Evolutionary conservation across 2,113 vertebrate species (phyloP), one percentile per base, ranked within the genome.

Genomic region (Etheostoma cragini): DNA sequence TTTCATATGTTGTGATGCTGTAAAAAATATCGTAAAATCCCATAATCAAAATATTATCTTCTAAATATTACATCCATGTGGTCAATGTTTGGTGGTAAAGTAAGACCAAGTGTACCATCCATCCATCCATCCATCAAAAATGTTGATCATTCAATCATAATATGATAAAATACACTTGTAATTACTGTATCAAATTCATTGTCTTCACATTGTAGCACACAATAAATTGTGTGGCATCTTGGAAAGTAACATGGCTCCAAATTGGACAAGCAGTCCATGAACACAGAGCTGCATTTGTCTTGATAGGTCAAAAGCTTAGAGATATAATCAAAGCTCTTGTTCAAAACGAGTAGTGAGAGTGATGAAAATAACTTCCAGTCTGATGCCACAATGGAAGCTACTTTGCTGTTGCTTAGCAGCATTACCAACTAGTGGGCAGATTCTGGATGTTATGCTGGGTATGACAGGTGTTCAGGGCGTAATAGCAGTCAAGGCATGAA

Each of bases 391-490:
- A 30, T 35, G 19, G 63, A 66, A 60, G 4, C 57, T 26, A 75
- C 80, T 82, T 81, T 75, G 50, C 49, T 49, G 85, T 91, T 87
- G 71, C 78, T 68, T 68, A 75, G 83, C 72, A 86, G 86, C 62
- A 22, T 50, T 33, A 10, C 19, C 26, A 42, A 54, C 22, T 6
- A 21, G 73, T 69, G 0, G 66, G 61, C 71, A 83, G 57, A 65
- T 42, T 38, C 38, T 38, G 38, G 66, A 56, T 72, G 17, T 78
- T 76, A 14, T n/a, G 71, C 6, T 68, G 58, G 35, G 14, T 86
- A 35, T 15, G 65, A 82, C 72, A 78, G 81, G 69, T 81, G 86
- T 65, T 83, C 66, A 49, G 50, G 72, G 62, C 3, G 5, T 72
- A 65, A 19, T 14, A 63, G 56, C 64, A 79, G 56, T 42, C 67